These are phyloP conservation scores for Polia nebulosa DNA, from an alignment of 2,888 invertebrate genomes.

Conservation along the genomic window DNA sequence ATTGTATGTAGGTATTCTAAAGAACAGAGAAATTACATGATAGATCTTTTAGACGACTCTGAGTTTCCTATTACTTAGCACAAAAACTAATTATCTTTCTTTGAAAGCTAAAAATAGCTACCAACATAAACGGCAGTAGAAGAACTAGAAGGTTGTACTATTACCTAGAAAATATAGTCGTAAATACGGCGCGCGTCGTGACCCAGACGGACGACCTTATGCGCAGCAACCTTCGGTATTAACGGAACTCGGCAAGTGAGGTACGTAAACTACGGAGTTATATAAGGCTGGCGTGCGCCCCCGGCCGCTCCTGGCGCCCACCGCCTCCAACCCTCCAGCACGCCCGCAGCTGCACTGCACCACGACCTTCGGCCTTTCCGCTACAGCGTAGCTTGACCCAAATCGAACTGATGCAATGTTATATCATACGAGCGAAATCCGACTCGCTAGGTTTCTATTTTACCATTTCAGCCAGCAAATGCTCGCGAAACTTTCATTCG, in stretches of 20 bases:
- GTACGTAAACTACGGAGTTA: slow-evolving; percentile 66
- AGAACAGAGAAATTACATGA: neutral
- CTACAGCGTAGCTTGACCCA: slow-evolving; percentile 66
- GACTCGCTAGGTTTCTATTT: slow-evolving; percentile 18
- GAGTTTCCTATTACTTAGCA: neutral
- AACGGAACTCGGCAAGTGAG: slow-evolving; percentile 79
- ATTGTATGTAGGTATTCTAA: neutral
- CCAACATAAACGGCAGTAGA: slow-evolving; percentile 28
- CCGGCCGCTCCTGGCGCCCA: slow-evolving; percentile 71
- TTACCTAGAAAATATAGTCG: slow-evolving; percentile 57
- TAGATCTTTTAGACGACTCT: neutral
- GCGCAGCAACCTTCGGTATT: slow-evolving; percentile 85
- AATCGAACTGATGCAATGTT: slow-evolving; percentile 53
- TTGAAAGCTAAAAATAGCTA: slow-evolving; percentile 48
- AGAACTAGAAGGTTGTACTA: slow-evolving; percentile 53
- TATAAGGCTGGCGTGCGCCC: slow-evolving; percentile 71
- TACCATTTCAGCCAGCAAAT: slow-evolving; percentile 10
- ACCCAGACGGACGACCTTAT: slow-evolving; percentile 84
- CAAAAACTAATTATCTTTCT: slow-evolving; percentile 19
- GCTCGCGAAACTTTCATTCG: slow-evolving; percentile 21
- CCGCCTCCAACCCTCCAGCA: slow-evolving; percentile 71
- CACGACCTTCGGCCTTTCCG: slow-evolving; percentile 82
- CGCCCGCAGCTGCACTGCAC: slow-evolving; percentile 81
- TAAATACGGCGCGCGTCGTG: slow-evolving; percentile 71
- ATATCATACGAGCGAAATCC: slow-evolving; percentile 34